Evolutionary conservation across 2,888 invertebrate genomes (phyloP).

Genomic region (Gastrophysa polygoni): DNA sequence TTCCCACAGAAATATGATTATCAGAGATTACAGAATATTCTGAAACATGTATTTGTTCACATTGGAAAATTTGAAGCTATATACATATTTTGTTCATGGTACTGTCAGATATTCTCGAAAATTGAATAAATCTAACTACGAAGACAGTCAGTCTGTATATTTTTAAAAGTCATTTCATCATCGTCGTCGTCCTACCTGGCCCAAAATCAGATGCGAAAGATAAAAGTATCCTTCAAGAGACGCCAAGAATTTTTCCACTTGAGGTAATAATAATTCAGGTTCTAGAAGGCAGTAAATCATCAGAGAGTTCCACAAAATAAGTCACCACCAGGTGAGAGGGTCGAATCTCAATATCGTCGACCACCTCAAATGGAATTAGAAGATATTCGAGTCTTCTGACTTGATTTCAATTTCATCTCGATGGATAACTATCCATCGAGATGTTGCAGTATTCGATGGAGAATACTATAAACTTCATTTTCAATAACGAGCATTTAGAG

Average conservation of each 20-base stretch:
- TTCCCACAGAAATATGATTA: too few relatives aligned
- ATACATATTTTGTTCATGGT: too few relatives aligned
- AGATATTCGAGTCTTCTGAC: neutral
- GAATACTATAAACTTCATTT: too few relatives aligned
- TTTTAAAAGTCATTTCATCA: neutral
- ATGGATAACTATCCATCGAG: too few relatives aligned
- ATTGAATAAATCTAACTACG: too few relatives aligned
- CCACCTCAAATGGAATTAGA: neutral
- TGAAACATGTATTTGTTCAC: too few relatives aligned
- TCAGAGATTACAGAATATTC: too few relatives aligned
- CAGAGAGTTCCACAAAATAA: slow-evolving; percentile 15
- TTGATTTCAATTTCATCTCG: too few relatives aligned
- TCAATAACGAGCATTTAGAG: too few relatives aligned
- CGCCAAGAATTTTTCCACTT: slow-evolving; percentile 28
- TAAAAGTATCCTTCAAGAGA: slow-evolving; percentile 28
- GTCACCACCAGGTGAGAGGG: slow-evolving; percentile 26
- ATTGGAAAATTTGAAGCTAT: too few relatives aligned
- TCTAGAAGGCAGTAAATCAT: slow-evolving; percentile 18
- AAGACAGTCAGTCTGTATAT: neutral
- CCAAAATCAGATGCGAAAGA: slow-evolving; percentile 10
- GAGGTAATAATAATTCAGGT: slow-evolving; percentile 26
- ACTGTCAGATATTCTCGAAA: too few relatives aligned
- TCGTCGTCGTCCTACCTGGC: neutral
- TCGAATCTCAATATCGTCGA: slow-evolving; percentile 6
- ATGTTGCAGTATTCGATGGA: too few relatives aligned